These are phyloP conservation scores for Drosophila anceps DNA, from an alignment of 2,888 invertebrate genomes.

Conservation along the genomic window DNA sequence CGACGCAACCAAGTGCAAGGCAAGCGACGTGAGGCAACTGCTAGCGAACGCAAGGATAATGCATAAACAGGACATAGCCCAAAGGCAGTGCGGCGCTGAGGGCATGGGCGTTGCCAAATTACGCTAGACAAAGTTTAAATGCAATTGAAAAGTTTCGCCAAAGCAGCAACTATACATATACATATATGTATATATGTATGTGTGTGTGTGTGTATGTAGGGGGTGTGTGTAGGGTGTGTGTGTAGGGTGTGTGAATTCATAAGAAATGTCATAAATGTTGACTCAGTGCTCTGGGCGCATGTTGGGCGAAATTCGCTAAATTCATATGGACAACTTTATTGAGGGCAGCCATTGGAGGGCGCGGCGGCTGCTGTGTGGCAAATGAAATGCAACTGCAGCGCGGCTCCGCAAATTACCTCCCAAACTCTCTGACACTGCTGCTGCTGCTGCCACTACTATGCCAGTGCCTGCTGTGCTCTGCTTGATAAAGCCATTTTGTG, in stretches of 20 bases:
- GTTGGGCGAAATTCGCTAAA: conserved; percentile 49
- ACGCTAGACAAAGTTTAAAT: conserved; percentile 69
- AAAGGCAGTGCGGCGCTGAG: conserved; percentile 1
- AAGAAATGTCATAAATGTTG: conserved; percentile 68
- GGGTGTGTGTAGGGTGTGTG: not conserved
- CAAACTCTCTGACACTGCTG: conserved; percentile 3
- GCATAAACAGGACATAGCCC: conserved; percentile 38
- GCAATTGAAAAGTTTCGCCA: conserved; percentile 71
- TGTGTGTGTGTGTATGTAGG: not conserved
- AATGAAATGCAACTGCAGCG: conserved; percentile 45
- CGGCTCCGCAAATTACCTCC: conserved; percentile 37
- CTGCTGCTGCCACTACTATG: not conserved
- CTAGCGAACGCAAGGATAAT: conserved; percentile 42
- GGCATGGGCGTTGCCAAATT: conserved; percentile 44
- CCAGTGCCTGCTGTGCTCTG: conserved; percentile 15
- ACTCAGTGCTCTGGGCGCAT: conserved; percentile 47
- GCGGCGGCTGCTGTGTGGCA: conserved; percentile 18
- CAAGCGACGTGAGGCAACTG: conserved; percentile 9
- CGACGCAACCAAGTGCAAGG: conserved; percentile 39
- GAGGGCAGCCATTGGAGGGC: conserved; percentile 42
- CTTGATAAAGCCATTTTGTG: conserved; percentile 36
- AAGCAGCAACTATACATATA: conserved; percentile 18
- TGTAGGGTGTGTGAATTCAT: conserved; percentile 11
- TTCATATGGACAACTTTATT: conserved; percentile 70
- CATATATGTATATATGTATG: not conserved